phyloP scores from a whole-genome alignment of 2,888 invertebrate species.

The Mamestra brassicae region DNA sequence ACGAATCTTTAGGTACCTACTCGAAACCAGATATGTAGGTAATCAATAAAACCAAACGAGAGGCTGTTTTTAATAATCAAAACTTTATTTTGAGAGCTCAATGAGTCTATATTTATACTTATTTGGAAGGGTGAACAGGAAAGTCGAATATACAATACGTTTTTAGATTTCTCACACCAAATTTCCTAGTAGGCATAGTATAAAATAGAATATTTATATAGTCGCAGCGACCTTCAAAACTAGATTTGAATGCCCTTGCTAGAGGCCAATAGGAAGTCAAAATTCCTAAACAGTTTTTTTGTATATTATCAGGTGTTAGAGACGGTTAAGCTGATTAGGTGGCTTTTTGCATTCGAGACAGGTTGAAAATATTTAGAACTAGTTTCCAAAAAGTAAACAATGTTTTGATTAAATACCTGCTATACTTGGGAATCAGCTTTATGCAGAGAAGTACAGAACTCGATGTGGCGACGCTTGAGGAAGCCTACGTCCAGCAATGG shows the following conservation, averaged over 20 bases:
- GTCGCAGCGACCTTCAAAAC: background rate
- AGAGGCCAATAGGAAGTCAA: background rate
- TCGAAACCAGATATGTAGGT: background rate
- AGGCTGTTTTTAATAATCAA: background rate
- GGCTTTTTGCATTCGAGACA: background rate
- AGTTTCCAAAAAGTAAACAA: background rate
- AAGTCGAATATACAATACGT: slow-evolving; percentile 9
- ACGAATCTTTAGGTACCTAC: background rate
- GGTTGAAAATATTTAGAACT: background rate
- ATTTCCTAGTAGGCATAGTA: background rate
- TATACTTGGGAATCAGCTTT: background rate
- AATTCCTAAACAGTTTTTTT: background rate
- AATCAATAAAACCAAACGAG: background rate
- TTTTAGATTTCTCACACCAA: slow-evolving; percentile 4
- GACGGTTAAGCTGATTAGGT: background rate
- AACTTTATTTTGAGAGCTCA: background rate
- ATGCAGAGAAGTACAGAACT: background rate
- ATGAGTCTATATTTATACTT: slow-evolving; percentile 1
- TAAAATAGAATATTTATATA: background rate
- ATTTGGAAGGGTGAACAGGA: background rate
- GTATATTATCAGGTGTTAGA: background rate
- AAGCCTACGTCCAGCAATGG: too few species aligned
- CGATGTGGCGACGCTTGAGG: too few species aligned
- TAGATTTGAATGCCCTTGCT: background rate
- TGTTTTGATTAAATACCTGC: background rate